Conservation (phyloP, 2,888 invertebrate species). For the Caenorhabditis zanzibari region DNA sequence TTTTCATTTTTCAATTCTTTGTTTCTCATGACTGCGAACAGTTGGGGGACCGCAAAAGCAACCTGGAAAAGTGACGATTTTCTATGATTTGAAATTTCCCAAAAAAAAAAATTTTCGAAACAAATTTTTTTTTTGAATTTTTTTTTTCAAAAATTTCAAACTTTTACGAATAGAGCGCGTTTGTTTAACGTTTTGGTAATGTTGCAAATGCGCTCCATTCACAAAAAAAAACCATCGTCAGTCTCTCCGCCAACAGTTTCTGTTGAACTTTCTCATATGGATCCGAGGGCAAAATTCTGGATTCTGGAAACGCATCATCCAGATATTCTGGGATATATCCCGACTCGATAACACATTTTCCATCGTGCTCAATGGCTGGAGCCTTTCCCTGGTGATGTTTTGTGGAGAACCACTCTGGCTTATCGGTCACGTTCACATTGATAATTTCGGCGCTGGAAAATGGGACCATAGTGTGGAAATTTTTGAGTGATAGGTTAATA, state of each 20-base stretch:
- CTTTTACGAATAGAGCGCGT: not conserved
- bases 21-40: slow-evolving; percentile 61
- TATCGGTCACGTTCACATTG: slow-evolving; percentile 84
- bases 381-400: slow-evolving; percentile 86
- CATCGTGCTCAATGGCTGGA: slow-evolving; percentile 88
- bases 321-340: slow-evolving; percentile 90
- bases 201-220: not conserved
- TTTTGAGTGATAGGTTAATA: not conserved
- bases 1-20: slow-evolving; percentile 66
- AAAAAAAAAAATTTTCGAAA: too few relatives aligned
- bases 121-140: too few relatives aligned
- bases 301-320: slow-evolving; percentile 89
- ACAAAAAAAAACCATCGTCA: slow-evolving; percentile 84
- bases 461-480: not conserved
- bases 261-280: slow-evolving; percentile 88
- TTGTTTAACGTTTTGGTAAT: not conserved
- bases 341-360: slow-evolving; percentile 88
- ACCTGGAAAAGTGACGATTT: slow-evolving; percentile 50
- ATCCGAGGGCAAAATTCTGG: slow-evolving; percentile 87
- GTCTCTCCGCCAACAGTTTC: slow-evolving; percentile 88
- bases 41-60: slow-evolving; percentile 61
- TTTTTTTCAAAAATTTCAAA: too few relatives aligned
- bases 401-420: slow-evolving; percentile 90
- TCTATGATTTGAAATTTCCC: too few relatives aligned
- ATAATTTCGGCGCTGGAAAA: slow-evolving; percentile 70